Evolutionary conservation across 2,888 invertebrate genomes (phyloP), one percentile per base, ranked within the genome.

Genomic region (Drosophila seclusa): DNA sequence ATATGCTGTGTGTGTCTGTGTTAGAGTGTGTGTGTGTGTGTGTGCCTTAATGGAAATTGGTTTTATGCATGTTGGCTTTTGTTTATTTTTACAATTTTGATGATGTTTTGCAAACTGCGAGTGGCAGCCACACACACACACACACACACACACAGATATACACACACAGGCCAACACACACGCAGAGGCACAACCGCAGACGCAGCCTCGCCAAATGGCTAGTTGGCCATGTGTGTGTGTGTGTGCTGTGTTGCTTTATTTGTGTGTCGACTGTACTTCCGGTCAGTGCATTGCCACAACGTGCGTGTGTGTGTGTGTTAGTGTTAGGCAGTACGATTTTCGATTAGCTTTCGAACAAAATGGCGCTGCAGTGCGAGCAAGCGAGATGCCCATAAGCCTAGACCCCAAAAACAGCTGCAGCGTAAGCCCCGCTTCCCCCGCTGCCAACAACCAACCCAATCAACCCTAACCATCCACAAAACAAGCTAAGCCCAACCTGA

Each of bases 1-100:
- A 67, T 48, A 45, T 53, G 60, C 13, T 1, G 42, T 58, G 52
- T 38, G 32, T 48, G 40, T n/a, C n/a, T 42, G 68, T 42, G 48
- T 45, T 60, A 67, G 62, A 52, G 62, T 60, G 72, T 45, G 62
- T 58, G 55, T 34, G 61, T 66, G 67, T 65, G 68, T 76, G 64
- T 62, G 80, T 60, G 88, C 71, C 85, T 83, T 89, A 90, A 90
- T 90, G 91, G 89, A 90, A 90, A 90, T 90, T 89, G 90, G 90
- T 90, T 90, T 90, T 91, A 87, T 90, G 91, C 91, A 90, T 84
- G 90, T 86, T 90, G 85, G 82, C 87, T 87, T 87, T 90, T 90
- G 90, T 90, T 90, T 90, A 84, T 90, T 90, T 90, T 88, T 90
- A 87, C 88, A 89, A 83, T 88, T 83, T 89, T 87, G 86, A 83